phyloP scores from a whole-genome alignment of 2,888 invertebrate genomes.

The Brachypalpus laphriformis region DNA sequence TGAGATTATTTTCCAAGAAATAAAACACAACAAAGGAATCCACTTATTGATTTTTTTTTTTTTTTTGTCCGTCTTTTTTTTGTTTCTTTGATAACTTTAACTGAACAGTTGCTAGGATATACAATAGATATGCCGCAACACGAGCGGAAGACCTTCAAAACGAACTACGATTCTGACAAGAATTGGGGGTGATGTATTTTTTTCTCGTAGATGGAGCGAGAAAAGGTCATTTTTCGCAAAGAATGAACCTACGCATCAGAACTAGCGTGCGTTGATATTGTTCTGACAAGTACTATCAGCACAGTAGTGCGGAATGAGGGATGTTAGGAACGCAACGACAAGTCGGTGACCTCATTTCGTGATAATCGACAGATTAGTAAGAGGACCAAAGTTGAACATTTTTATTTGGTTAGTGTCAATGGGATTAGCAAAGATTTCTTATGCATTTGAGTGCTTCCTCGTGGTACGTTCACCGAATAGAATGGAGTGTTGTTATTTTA shows the following conservation, averaged over 20 bases:
- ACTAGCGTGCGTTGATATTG: conserved; percentile 20
- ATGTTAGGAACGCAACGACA: background rate
- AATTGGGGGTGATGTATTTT: background rate
- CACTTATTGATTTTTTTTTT: conserved; percentile 32
- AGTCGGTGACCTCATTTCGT: conserved; percentile 8
- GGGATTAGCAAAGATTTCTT: background rate
- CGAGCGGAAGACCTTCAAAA: conserved; percentile 22
- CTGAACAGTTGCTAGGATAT: conserved; percentile 17
- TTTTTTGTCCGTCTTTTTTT: background rate
- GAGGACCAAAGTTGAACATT: conserved; percentile 4
- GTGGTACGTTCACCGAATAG: too few relatives aligned
- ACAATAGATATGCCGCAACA: conserved; percentile 25
- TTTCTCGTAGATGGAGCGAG: background rate
- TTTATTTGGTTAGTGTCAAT: conserved; percentile 3
- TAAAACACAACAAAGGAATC: conserved; percentile 38
- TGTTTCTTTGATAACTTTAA: background rate
- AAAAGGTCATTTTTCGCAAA: background rate
- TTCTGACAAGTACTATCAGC: conserved; percentile 28
- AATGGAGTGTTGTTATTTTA: background rate
- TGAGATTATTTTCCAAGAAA: conserved; percentile 37
- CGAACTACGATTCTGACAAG: background rate
- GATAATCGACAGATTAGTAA: background rate
- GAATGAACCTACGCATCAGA: conserved; percentile 4
- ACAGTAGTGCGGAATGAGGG: background rate
- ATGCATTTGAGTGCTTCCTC: background rate